Evolutionary conservation across 2,888 invertebrate species (phyloP).

Genomic region (Zaprionus bogoriensis): DNA sequence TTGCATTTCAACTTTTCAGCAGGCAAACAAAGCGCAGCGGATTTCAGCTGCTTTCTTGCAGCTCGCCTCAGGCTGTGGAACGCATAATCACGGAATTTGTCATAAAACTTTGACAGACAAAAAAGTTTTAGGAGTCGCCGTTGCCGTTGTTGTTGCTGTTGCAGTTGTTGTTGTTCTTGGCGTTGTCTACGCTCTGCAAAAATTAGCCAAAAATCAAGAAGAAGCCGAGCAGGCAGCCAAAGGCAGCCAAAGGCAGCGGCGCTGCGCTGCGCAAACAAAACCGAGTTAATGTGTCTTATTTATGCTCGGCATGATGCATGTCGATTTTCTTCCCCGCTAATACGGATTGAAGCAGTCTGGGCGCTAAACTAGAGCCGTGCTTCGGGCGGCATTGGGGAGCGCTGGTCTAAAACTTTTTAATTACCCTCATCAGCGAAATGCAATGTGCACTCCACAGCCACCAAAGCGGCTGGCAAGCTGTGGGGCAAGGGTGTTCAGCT

Average conservation of each 20-base stretch:
- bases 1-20: slow-evolving; percentile 56
- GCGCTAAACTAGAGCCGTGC: too few species aligned
- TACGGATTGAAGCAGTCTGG: neutral
- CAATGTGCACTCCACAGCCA: slow-evolving; percentile 43
- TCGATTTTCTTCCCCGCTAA: slow-evolving; percentile 37
- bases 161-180: slow-evolving; percentile 18
- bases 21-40: slow-evolving; percentile 33
- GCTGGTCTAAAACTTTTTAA: slow-evolving; percentile 69
- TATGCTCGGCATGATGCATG: slow-evolving; percentile 64
- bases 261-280: slow-evolving; percentile 39
- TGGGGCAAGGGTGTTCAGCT: too few species aligned
- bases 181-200: slow-evolving; percentile 34
- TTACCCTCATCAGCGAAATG: slow-evolving; percentile 76
- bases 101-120: slow-evolving; percentile 64
- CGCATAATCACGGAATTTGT: slow-evolving; percentile 71
- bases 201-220: slow-evolving; percentile 54
- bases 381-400: neutral
- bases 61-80: neutral
- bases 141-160: slow-evolving; percentile 24
- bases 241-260: slow-evolving; percentile 11
- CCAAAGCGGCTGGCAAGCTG: slow-evolving; percentile 5
- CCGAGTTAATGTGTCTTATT: slow-evolving; percentile 59
- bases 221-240: slow-evolving; percentile 8
- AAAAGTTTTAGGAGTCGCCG: slow-evolving; percentile 46
- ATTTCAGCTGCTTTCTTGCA: slow-evolving; percentile 18